Evolutionary conservation across 1,140 invertebrate species (phyloP).

Genomic region (Chymomyza costata): DNA sequence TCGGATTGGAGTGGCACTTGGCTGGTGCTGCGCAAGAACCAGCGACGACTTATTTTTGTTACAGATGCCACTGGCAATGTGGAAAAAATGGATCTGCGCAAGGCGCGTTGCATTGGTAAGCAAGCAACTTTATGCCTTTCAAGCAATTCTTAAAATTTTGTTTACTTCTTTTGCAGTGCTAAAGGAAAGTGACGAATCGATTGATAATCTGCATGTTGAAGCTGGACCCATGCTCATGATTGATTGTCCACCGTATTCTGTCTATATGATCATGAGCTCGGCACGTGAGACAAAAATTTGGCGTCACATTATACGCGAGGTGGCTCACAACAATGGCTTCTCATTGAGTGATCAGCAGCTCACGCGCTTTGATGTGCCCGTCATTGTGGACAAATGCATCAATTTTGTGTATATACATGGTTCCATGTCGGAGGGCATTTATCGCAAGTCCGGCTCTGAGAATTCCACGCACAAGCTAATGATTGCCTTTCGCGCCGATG

Average conservation of each 20-base stretch:
- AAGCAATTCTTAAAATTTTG: constrained; percentile 2
- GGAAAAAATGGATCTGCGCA: constrained; percentile 84
- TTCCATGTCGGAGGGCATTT: constrained; percentile 89
- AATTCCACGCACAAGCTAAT: constrained; percentile 86
- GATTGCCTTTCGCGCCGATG: constrained; percentile 84
- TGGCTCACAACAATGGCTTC: constrained; percentile 85
- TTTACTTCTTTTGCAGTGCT: constrained; percentile 64
- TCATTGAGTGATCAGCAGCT: constrained; percentile 88
- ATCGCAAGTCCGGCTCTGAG: constrained; percentile 86
- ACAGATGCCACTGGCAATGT: constrained; percentile 77
- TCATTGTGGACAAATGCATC: constrained; percentile 92
- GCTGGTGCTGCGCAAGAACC: constrained; percentile 81
- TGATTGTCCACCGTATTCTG: constrained; percentile 79
- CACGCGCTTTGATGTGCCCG: constrained; percentile 89
- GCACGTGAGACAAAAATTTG: constrained; percentile 82
- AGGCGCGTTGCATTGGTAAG: constrained; percentile 85
- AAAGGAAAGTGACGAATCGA: constrained; percentile 59
- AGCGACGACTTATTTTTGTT: constrained; percentile 83
- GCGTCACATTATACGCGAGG: constrained; percentile 83
- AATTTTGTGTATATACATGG: constrained; percentile 91
- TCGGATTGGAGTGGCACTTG: constrained; percentile 86
- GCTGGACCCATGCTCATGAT: constrained; percentile 80
- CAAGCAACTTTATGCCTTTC: constrained; percentile 5
- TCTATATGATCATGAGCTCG: constrained; percentile 84
- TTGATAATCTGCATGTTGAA: constrained; percentile 77